Evolutionary conservation across 2,113 vertebrate genomes (phyloP), one percentile per base, ranked within the genome.

Genomic region (Athene noctua): DNA sequence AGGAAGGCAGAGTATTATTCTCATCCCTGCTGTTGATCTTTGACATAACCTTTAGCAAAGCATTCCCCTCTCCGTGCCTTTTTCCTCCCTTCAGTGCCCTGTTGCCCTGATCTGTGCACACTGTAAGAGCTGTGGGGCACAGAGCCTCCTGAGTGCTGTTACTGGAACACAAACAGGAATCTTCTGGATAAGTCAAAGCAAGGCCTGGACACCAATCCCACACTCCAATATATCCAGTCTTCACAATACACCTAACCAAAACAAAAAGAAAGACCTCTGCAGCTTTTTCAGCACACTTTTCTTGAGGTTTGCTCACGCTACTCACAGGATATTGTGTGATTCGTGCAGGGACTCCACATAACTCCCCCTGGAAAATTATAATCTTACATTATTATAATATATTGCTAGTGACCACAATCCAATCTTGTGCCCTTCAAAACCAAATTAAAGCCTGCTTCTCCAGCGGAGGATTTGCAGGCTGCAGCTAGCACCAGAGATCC

Each of bases 91-190:
- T 29, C 26, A 8, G 15, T 18, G 11, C 18, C 27, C 46, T 51
- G 4, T 8, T 68, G n/a, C 55, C 54, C 49, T 21, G 23, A 5
- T 3, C n/a, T 0, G 0, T 23, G n/a, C 15, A 13, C 19, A 2
- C 63, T 20, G 21, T 23, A 32, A 47, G 40, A 14, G 47, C 78
- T 30, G 32, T 8, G 55, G 21, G 34, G 11, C 25, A 10, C 2
- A 2, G 13, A 68, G 51, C 51, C 62, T 67, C 0, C 0, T 34
- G 87, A 46, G 13, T 4, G 91, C 57, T 58, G 47, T n/a, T 40
- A 10, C 23, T 62, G 71, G 65, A 65, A 58, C 49, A 90, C 21
- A 17, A 42, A n/a, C 27, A n/a, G 67, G 71, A 49, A n/a, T 36
- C 26, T 52, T 61, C 15, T 5, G 11, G 47, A 20, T 47, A 36